These are phyloP conservation scores for Catocala fraxini DNA, from an alignment of 2,888 invertebrate genomes.

Conservation along the genomic window DNA sequence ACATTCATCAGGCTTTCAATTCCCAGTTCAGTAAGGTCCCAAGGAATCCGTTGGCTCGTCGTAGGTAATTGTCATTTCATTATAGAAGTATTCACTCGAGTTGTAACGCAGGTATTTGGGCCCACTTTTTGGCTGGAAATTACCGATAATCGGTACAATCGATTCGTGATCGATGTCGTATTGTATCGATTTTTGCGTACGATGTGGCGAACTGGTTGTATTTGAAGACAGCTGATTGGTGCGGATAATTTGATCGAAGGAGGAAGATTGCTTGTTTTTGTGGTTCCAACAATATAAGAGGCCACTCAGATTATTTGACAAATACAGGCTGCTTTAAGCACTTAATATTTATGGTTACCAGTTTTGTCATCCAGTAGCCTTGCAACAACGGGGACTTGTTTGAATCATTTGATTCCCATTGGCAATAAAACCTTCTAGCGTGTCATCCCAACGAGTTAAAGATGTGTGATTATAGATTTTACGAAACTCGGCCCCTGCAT, in stretches of 20 bases:
- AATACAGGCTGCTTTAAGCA: no score
- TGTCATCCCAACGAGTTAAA: no score
- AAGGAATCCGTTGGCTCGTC: slow-evolving; percentile 68
- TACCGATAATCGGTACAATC: slow-evolving; percentile 80
- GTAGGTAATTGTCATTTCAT: slow-evolving; percentile 85
- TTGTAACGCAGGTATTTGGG: slow-evolving; percentile 64
- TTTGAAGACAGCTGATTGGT: slow-evolving; percentile 17
- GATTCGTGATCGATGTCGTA: slow-evolving; percentile 72
- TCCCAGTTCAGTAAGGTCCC: slow-evolving; percentile 61
- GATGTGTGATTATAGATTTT: no score
- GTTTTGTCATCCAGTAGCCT: no score
- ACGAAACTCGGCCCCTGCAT: no score
- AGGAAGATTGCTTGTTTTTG: slow-evolving; percentile 2
- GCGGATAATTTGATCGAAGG: slow-evolving; percentile 1
- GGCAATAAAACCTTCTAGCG: no score
- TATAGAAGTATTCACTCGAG: slow-evolving; percentile 80
- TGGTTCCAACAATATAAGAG: neutral
- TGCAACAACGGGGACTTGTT: no score
- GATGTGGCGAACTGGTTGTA: slow-evolving; percentile 29
- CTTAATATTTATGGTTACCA: no score
- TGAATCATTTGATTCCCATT: no score
- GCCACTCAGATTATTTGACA: no score
- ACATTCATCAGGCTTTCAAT: slow-evolving; percentile 52
- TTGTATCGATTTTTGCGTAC: slow-evolving; percentile 55
- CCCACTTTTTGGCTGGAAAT: slow-evolving; percentile 78